Conservation (phyloP, 2,797 vertebrate genomes). For the Sebastiscus albofasciatus region DNA sequence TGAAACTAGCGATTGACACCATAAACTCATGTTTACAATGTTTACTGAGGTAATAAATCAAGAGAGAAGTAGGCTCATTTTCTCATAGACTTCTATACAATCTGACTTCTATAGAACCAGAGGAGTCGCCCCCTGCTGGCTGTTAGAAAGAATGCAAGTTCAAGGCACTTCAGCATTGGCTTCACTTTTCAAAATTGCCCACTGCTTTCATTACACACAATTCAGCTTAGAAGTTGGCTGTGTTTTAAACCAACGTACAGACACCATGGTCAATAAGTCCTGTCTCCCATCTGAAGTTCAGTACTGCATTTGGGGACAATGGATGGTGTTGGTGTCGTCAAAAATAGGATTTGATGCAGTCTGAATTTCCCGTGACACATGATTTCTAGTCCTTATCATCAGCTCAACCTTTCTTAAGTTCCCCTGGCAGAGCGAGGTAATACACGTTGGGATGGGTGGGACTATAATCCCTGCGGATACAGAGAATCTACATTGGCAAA, state of each 20-base stretch:
- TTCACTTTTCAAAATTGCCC: too few relatives aligned
- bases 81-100: too few relatives aligned
- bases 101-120: accelerated
- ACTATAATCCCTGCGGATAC: slow-evolving; percentile 82
- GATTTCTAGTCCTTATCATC: slow-evolving; percentile 73
- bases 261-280: not conserved
- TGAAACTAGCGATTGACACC: accelerated
- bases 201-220: not conserved
- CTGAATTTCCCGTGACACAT: slow-evolving; percentile 65
- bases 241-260: not conserved
- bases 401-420: slow-evolving; percentile 72
- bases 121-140: too few relatives aligned
- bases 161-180: too few relatives aligned
- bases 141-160: too few relatives aligned
- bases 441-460: slow-evolving; percentile 69
- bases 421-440: slow-evolving; percentile 70
- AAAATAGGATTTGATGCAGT: slow-evolving; percentile 53
- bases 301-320: not conserved
- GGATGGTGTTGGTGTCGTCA: not conserved
- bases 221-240: not conserved
- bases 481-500: slow-evolving; percentile 89
- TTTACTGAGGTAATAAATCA: too few relatives aligned
- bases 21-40: too few relatives aligned
- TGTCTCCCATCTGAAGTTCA: not conserved
- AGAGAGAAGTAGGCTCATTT: too few relatives aligned